Evolutionary conservation across 35 echinoderm and acorn worm species (phyloP).

Genomic region (Apostichopus californicus): DNA sequence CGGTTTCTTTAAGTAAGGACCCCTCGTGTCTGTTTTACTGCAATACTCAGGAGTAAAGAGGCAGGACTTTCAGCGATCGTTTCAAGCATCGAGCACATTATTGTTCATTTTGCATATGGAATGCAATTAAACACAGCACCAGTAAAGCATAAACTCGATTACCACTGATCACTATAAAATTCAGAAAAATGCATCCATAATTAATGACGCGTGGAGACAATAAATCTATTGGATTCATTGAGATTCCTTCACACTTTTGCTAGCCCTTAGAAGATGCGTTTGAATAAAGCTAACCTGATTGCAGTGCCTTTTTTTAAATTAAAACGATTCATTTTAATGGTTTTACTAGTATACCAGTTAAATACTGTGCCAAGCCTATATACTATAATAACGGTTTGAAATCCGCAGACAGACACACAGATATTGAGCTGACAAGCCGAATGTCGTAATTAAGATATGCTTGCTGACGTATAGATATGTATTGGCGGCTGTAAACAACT

Average conservation of each 20-base stretch:
- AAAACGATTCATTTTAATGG: neutral
- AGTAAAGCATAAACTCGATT: constrained; percentile 42
- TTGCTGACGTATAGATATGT: too few relatives aligned
- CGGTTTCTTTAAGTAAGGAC: neutral
- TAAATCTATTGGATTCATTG: neutral
- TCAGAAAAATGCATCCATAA: constrained; percentile 29
- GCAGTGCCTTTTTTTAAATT: constrained; percentile 1
- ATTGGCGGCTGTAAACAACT: too few relatives aligned
- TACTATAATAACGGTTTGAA: too few relatives aligned
- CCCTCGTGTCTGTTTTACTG: neutral
- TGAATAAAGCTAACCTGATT: constrained; percentile 3
- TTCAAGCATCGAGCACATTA: neutral
- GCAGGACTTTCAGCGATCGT: neutral
- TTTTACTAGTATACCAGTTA: neutral
- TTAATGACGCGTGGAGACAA: constrained; percentile 33
- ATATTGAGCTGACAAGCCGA: neutral
- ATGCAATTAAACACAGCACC: constrained; percentile 44
- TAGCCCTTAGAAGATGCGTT: neutral
- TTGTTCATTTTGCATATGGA: constrained; percentile 23
- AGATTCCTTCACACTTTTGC: constrained; percentile 11
- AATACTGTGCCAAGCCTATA: neutral
- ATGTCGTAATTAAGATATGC: too few relatives aligned
- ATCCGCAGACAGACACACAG: neutral
- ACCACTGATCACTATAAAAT: constrained; percentile 20
- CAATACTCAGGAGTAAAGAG: neutral